Base-by-base conservation (phyloP, 2,797 vertebrate genomes). In the Synanceia verrucosa region DNA sequence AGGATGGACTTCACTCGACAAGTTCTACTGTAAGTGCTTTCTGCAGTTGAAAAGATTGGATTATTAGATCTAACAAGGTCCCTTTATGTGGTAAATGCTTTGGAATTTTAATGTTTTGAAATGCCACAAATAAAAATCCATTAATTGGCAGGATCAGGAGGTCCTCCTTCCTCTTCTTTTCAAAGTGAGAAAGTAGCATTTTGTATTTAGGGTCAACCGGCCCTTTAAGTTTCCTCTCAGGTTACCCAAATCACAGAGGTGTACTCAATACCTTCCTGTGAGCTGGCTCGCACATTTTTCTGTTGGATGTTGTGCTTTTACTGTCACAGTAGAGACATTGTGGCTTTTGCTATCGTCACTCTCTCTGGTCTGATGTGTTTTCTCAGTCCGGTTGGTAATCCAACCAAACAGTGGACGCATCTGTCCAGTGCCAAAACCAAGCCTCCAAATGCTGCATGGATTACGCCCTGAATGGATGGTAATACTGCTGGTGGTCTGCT, bases 371-470 rank as follows among this genome's bases (percentile, higher is more conserved):
- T 81, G 78, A 86, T 86, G 85, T 84, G 65, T 86, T 89, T 90
- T 87, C 82, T 87, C 87, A 91, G 85, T 93, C 87, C 64, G 55
- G 65, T 88, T 66, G 61, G 71, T 91, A 93, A 92, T 92, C 90
- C 89, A 79, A 79, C 73, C 79, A 84, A 90, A 91, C 83, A 84
- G 81, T 57, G 8, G 76, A 70, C 34, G 70, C 90, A 90, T 90
- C 92, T 91, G 92, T 84, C 88, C 73, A 66, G 58, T 19, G 73
- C 67, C 70, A 64, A 75, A 76, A 82, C 86, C 88, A 82, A 85
- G 80, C 71, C 80, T 89, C 85, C 87, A 85, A 91, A 90, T 79
- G 84, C 86, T 73, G 81, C 73, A 48, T 78, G 86, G 92, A 92
- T 93, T 92, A 91, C 4, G 59, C 65, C 58, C 65, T 87, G 86